Percentiles rank a stretch among this genome's conserved stretches.
Evolutionary conservation across 2,797 vertebrate species (phyloP).

Genomic region (Pempheris klunzingeri): DNA sequence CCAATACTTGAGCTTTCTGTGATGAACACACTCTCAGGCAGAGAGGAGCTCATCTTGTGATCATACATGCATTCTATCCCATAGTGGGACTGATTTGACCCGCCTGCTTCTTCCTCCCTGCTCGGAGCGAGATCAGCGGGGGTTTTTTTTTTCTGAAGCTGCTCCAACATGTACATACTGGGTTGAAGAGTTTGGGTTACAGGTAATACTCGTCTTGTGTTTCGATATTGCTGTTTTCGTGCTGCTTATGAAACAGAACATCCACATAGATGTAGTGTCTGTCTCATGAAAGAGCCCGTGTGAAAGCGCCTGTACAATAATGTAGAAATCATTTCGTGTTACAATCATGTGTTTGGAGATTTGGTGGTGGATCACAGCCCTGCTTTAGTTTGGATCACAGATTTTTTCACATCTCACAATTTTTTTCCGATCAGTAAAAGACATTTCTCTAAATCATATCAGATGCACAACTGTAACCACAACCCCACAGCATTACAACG

Average conservation of each 20-base stretch:
- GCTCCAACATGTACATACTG: not conserved
- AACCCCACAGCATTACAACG: too few species aligned
- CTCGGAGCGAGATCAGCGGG: not conserved
- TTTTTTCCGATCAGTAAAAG: not conserved
- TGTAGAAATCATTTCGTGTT: too few species aligned
- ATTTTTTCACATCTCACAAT: not conserved
- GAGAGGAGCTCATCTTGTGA: constrained; percentile 44
- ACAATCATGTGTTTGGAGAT: not conserved
- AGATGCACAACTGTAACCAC: too few species aligned
- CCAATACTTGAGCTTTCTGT: constrained; percentile 79
- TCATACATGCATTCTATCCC: constrained; percentile 16
- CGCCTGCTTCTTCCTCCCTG: constrained; percentile 1
- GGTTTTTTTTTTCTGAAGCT: not conserved
- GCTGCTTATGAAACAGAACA: not conserved
- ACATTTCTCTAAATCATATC: too few species aligned
- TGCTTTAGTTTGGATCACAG: not conserved
- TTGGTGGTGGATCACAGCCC: not conserved
- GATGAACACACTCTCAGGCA: constrained; percentile 49
- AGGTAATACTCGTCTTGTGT: not conserved
- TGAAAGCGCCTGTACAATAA: not conserved
- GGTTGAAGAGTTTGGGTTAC: not conserved
- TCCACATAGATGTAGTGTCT: not conserved
- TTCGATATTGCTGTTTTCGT: not conserved
- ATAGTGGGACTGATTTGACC: constrained; percentile 7
- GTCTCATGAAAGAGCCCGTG: not conserved